phyloP scores from a whole-genome alignment of 2,797 vertebrate species.

The Aplochiton taeniatus region DNA sequence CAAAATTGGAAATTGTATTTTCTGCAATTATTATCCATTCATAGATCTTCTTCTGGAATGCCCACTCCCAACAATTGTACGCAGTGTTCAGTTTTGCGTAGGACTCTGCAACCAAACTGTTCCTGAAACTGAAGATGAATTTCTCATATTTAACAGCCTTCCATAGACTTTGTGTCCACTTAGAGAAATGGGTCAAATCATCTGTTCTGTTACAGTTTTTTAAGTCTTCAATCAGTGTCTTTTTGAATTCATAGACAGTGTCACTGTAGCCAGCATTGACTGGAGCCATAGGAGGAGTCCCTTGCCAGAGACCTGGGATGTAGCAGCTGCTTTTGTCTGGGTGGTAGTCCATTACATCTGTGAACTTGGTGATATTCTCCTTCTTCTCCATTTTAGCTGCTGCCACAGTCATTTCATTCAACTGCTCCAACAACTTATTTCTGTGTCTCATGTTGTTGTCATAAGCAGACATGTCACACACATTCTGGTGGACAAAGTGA shows the following conservation, averaged over 20 bases:
- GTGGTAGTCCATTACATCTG: conserved; percentile 68
- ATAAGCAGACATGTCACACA: conserved; percentile 68
- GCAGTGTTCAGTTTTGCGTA: conserved; percentile 62
- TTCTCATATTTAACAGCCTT: conserved; percentile 69
- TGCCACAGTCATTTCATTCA: conserved; percentile 67
- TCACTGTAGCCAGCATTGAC: conserved; percentile 80
- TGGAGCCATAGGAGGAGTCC: conserved; percentile 81
- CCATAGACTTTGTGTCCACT: conserved; percentile 75
- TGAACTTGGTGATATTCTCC: conserved; percentile 56
- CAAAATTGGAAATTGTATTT: conserved; percentile 48
- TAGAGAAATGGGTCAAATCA: conserved; percentile 62
- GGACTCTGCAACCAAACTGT: conserved; percentile 69
- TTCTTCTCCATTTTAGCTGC: conserved; percentile 71
- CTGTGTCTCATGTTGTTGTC: conserved; percentile 69
- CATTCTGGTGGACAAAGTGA: conserved; percentile 75
- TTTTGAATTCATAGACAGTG: conserved; percentile 75
- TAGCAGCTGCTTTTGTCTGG: conserved; percentile 76
- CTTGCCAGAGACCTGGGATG: conserved; percentile 82
- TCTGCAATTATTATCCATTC: conserved; percentile 49
- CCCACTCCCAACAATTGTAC: conserved; percentile 68
- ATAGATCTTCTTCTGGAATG: conserved; percentile 58
- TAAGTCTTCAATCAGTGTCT: conserved; percentile 67
- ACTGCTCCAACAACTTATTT: conserved; percentile 59
- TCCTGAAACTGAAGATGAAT: conserved; percentile 77
- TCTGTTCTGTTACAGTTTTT: conserved; percentile 45